Base-by-base conservation (phyloP, 2,113 vertebrate species). In the Anoura caudifer region DNA sequence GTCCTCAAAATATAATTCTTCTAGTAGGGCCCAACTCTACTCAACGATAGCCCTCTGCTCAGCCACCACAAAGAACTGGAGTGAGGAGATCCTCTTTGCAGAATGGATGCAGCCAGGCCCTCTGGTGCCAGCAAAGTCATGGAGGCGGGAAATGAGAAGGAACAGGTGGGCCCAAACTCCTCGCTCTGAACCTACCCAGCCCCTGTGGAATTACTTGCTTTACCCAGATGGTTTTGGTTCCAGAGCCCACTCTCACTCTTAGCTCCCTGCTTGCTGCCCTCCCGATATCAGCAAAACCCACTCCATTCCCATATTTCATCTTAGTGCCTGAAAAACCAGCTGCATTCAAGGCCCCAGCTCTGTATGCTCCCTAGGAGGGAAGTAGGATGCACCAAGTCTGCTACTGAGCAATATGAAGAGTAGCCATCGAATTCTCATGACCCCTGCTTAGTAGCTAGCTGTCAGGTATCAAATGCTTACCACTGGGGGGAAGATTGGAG, bases 391-490 rank as follows among this genome's bases (percentile, higher is more conserved):
- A 54, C 26, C 50, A 22, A 41, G 47, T 26, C 7, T 76, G 12
- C 73, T 63, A 69, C 19, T 72, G 36, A 33, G 43, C 10, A 14
- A 28, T 56, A 41, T 67, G 72, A 90, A 45, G 38, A 20, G 15
- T 5, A 76, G 20, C 36, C 90, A 47, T 20, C 4, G 5, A 3
- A 36, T 2, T 77, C 56, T 65, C 63, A 10, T 8, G 28, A 90
- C 24, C 43, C 19, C 13, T 52, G 67, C 77, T 73, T 54, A 17
- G 59, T 59, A 91, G 47, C 24, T 65, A 88, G 47, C n/a, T 79
- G 86, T 31, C 61, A 63, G 79, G 36, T 45, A 75, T 79, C 79
- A 65, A 87, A 75, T n/a, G 8, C 61, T 89, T 65, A 36, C 16
- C 38, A 79, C 47, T 77, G 75, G 31, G 20, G 47, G 59, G 50